Evolutionary conservation across 2,797 vertebrate species (phyloP), one percentile per base, ranked within the genome.

Genomic region (Sparus aurata): DNA sequence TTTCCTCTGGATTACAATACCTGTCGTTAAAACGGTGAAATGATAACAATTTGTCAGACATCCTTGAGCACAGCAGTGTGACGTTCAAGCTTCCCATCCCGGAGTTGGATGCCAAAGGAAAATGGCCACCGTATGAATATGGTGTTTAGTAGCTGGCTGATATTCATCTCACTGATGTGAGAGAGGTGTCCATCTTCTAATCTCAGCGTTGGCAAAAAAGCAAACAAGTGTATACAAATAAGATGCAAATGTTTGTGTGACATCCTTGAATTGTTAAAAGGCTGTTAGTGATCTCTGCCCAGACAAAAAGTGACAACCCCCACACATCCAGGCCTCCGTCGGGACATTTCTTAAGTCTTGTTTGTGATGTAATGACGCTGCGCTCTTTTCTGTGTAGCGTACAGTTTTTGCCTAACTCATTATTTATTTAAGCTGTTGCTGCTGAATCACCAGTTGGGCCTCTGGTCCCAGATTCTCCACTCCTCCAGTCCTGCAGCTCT

Each of bases 361-460:
- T 16, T 34, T 27, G 9, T 55, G n/a, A n/a, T 45, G 45, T 52
- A 22, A 43, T 16, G 8, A 60, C 54, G 23, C 17, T 69, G n/a
- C 38, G 25, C 50, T 30, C 18, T 41, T 50, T 22, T 45, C 27
- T 30, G 13, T 63, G 43, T 22, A 27, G 47, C 30, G 22, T 55
- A 1, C 53, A 12, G 4, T 12, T 43, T 62, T 30, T 46, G 2
- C 30, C 23, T 8, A 57, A 12, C 3, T 52, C 12, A 43, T 57
- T 34, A 34, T 34, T 59, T 38, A 59, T 54, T 30, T 1, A n/a
- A 17, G 50, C 45, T 68, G 49, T 47, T 74, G 64, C 75, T 75
- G 63, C 75, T 83, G 83, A 82, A 85, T 80, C 75, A 78, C 88
- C 83, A 77, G 61, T 73, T 73, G 70, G 64, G 67, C 75, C 60